Conservation (phyloP, 1,140 invertebrate species). For the Vanessa tameamea region DNA sequence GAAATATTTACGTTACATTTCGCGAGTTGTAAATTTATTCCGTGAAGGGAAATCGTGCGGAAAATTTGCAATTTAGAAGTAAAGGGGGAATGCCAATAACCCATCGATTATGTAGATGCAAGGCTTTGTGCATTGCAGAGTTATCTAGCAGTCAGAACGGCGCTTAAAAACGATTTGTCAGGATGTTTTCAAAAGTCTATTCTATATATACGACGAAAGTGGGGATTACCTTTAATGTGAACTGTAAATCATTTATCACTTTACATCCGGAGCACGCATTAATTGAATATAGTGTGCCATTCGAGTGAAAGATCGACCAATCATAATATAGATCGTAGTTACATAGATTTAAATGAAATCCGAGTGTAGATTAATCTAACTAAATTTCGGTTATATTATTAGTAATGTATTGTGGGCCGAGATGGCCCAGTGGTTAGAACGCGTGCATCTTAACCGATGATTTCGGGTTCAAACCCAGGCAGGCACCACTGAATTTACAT, state of each 20-base stretch:
- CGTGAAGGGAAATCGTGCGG: constrained; percentile 74
- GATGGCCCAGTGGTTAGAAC: too few relatives aligned
- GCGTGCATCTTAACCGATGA: too few relatives aligned
- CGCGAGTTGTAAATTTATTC: constrained; percentile 76
- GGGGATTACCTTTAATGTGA: constrained; percentile 40
- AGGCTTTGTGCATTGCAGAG: constrained; percentile 69
- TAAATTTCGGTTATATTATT: not conserved
- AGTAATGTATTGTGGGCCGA: too few relatives aligned
- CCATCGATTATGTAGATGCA: constrained; percentile 79
- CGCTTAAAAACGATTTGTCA: constrained; percentile 70
- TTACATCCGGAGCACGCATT: not conserved
- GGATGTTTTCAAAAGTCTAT: constrained; percentile 59
- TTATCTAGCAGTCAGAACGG: constrained; percentile 70
- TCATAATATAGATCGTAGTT: not conserved
- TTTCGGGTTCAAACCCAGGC: too few relatives aligned
- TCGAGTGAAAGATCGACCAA: too few relatives aligned
- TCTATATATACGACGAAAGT: constrained; percentile 37
- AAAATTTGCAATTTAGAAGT: constrained; percentile 80
- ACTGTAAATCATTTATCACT: not conserved
- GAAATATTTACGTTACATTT: constrained; percentile 69
- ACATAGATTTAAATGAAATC: not conserved
- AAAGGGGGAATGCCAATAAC: constrained; percentile 78
- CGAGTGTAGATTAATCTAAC: not conserved
- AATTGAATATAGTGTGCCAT: not conserved
- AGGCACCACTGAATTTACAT: too few relatives aligned